These are phyloP conservation scores for Azemiops feae DNA, from an alignment of 2,113 vertebrate genomes.

Conservation along the genomic window DNA sequence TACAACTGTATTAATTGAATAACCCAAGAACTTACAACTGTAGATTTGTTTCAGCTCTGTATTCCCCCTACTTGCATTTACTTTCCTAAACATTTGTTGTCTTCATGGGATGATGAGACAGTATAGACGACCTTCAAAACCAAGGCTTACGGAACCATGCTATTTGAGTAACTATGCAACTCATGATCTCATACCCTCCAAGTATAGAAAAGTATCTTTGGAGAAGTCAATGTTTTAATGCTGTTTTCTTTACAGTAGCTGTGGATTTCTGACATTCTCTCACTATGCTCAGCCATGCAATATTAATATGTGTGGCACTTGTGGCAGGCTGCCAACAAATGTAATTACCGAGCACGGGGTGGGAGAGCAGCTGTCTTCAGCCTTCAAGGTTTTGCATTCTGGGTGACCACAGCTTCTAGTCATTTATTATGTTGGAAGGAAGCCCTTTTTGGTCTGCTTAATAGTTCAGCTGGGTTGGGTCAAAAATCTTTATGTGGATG, in stretches of 20 bases:
- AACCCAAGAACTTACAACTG: background rate
- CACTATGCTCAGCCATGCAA: background rate
- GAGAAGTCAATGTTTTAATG: background rate
- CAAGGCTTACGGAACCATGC: background rate
- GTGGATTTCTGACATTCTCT: background rate
- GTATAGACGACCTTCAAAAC: too few relatives aligned
- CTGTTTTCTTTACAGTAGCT: constrained; percentile 2
- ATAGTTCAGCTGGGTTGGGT: constrained; percentile 11
- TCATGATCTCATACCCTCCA: background rate
- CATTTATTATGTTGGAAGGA: constrained; percentile 48
- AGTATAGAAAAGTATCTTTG: background rate
- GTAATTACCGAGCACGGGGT: background rate
- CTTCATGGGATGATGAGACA: background rate
- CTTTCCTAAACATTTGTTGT: background rate
- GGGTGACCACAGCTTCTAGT: constrained; percentile 36
- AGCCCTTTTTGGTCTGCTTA: constrained; percentile 36
- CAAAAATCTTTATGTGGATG: background rate
- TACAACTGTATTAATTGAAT: background rate
- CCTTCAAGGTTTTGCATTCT: constrained; percentile 56
- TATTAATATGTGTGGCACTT: constrained; percentile 52
- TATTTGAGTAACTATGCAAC: background rate
- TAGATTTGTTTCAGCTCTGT: background rate
- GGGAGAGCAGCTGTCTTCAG: constrained; percentile 58
- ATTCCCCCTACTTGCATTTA: background rate
- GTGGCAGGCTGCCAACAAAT: constrained; percentile 54